phyloP scores from a whole-genome alignment of 1,140 invertebrate genomes.

The Zaprionus taronus region DNA sequence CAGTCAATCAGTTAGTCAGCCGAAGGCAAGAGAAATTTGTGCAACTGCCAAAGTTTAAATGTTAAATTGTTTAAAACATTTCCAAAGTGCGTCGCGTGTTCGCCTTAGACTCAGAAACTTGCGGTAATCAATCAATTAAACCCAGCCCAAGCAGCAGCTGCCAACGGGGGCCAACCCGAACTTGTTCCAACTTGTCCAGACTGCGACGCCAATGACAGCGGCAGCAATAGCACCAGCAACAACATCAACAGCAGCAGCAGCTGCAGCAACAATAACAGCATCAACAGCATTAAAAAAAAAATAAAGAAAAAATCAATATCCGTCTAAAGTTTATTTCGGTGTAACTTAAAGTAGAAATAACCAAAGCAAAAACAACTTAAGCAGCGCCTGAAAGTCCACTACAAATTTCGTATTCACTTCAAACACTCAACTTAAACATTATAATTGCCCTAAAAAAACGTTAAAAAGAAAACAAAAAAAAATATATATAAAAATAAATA shows the following conservation, averaged over 20 bases:
- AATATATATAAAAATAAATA: neutral
- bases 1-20: slow-evolving; percentile 11
- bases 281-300: slow-evolving; percentile 34
- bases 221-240: slow-evolving; percentile 37
- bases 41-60: slow-evolving; percentile 56
- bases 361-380: slow-evolving; percentile 34
- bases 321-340: slow-evolving; percentile 84
- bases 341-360: slow-evolving; percentile 60
- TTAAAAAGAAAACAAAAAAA: slow-evolving; percentile 22
- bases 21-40: slow-evolving; percentile 25
- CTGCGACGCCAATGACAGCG: slow-evolving; percentile 38
- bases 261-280: slow-evolving; percentile 35
- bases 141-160: slow-evolving; percentile 26
- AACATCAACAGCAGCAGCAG: neutral
- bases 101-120: slow-evolving; percentile 25
- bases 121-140: slow-evolving; percentile 76
- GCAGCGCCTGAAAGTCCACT: slow-evolving; percentile 30
- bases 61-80: slow-evolving; percentile 54
- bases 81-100: slow-evolving; percentile 47
- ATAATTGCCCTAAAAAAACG: slow-evolving; percentile 5
- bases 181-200: slow-evolving; percentile 34
- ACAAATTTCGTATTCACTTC: neutral
- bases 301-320: slow-evolving; percentile 81
- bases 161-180: slow-evolving; percentile 12
- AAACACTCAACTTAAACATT: neutral